Evolutionary conservation across 2,113 vertebrate species (phyloP), one percentile per base, ranked within the genome.

Genomic region (Phylloscopus whistleri): DNA sequence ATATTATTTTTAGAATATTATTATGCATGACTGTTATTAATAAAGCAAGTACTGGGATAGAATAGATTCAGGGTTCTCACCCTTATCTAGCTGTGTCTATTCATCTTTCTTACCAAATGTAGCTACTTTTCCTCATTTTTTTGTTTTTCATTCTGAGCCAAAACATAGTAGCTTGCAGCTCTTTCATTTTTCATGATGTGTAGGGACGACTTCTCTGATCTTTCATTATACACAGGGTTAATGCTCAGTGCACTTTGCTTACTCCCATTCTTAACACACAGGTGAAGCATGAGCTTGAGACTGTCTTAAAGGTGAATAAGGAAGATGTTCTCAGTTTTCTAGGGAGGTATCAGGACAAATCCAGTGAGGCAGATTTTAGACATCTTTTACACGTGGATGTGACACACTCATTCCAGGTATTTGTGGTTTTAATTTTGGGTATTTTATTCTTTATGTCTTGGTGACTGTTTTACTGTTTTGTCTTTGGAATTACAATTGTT

Each of bases 381-480:
- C 92, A 98, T 41, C 84, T 97, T 79, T 49, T 98, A 49, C 97
- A 95, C 66, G 75, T 97, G 93, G 98, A 98, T 68, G 46, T 98
- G 56, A 96, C 95, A 43, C 98, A 98, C 51, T 97, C 97, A 18
- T 97, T 98, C 37, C 97, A 98, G 98, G 98, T 99, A 98, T 95
- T 69, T 21, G 18, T 52, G 44, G 17, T 21, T 87, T 90, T 69
- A 13, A 69, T 43, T 78, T 77, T 56, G 67, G 35, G 4, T 7
- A 3, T 62, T 73, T 41, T 63, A 28, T 53, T 79, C 63, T 92
- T 84, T n/a, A 41, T 70, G 28, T 66, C 33, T 87, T 80, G 30
- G 8, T 66, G 31, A 23, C 24, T 93, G 18, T 62, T 80, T 62
- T 64, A 55, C n/a, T 78, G 51, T 8, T 1, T 67, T 81, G 8